Percentiles rank a stretch among this genome's conserved stretches.
Evolutionary conservation across 1,140 invertebrate species (phyloP).

Genomic region (Physella acuta): DNA sequence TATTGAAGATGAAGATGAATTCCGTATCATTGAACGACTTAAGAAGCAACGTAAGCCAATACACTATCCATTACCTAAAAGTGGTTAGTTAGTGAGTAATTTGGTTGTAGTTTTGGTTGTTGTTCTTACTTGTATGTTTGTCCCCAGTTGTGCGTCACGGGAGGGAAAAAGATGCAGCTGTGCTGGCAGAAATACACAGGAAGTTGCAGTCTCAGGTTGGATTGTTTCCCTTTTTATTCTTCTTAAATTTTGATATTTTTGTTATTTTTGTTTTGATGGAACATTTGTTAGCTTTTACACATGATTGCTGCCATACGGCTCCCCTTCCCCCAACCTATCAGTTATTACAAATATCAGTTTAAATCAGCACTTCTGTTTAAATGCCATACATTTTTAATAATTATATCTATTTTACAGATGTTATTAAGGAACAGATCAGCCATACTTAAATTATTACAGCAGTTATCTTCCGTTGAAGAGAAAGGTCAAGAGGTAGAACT

Average conservation of each 20-base stretch:
- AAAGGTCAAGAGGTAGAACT: background rate
- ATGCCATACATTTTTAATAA: no score
- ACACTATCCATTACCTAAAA: no score
- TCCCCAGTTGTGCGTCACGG: conserved; percentile 50
- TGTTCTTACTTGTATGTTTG: conserved; percentile 5
- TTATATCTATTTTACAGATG: conserved; percentile 32
- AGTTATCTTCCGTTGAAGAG: background rate
- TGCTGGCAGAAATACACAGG: conserved; percentile 51
- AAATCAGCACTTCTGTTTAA: no score
- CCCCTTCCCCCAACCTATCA: no score
- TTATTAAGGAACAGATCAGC: conserved; percentile 31
- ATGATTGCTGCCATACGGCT: no score
- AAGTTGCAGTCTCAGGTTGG: conserved; percentile 52
- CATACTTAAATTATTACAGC: background rate
- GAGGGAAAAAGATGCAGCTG: conserved; percentile 50
- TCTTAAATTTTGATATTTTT: no score
- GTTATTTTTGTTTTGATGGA: no score
- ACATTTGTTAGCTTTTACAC: no score
- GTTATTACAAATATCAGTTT: no score
- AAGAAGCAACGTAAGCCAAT: conserved; percentile 51
- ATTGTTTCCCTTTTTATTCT: no score
- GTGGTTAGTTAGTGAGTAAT: background rate
- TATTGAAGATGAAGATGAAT: conserved; percentile 42
- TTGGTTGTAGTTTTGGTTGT: conserved; percentile 1
- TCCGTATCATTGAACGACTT: conserved; percentile 52